Percentiles rank a stretch among this genome's conserved stretches.
These are phyloP conservation scores for Batillaria attramentaria DNA, from an alignment of 1,140 invertebrate species.

Conservation along the genomic window DNA sequence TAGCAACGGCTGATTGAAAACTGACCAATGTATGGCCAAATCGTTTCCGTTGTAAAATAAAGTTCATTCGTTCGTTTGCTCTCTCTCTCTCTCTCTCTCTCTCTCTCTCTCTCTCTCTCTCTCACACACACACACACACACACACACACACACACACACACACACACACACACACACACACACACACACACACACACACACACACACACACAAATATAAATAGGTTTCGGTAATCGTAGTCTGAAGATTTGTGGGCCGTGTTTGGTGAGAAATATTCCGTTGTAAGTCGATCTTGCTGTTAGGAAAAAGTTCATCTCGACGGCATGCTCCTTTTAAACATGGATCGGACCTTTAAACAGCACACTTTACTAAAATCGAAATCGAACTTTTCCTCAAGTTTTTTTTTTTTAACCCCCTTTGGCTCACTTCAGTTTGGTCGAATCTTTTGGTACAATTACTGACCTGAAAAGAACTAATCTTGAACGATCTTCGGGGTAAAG, in stretches of 20 bases:
- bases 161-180: constrained; percentile 5
- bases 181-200: constrained; percentile 6
- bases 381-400: too few species aligned
- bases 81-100: not conserved
- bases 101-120: not conserved
- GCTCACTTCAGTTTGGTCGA: too few species aligned
- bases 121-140: constrained; percentile 1
- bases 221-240: not conserved
- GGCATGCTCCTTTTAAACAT: not conserved
- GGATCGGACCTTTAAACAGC: not conserved
- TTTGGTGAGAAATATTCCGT: not conserved
- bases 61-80: not conserved
- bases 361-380: too few species aligned
- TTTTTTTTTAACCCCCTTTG: too few species aligned
- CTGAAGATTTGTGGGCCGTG: not conserved
- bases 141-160: constrained; percentile 7
- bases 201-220: not conserved
- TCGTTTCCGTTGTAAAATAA: not conserved
- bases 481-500: too few species aligned
- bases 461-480: too few species aligned
- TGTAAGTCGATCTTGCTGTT: not conserved
- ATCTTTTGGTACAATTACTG: too few species aligned
- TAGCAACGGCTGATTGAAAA: not conserved
- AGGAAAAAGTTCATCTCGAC: not conserved
- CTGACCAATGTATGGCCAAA: not conserved